Base-by-base conservation (phyloP, 1,140 invertebrate species). In the Metopolophium dirhodum region DNA sequence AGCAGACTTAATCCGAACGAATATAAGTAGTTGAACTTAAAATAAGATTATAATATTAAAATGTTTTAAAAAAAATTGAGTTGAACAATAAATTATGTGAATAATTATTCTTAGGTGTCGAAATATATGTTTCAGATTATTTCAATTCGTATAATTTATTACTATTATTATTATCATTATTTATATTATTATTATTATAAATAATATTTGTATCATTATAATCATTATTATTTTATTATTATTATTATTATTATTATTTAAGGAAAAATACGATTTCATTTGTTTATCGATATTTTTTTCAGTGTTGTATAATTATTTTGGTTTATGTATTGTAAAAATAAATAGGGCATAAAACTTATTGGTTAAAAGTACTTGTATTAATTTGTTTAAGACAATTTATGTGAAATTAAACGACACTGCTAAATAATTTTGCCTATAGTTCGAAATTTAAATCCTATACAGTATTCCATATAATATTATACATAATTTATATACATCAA, bases 11-110 rank as follows among this genome's bases (percentile, higher is more conserved):
- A 91, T 91, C 90, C 90, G 30, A n/a, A 77, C 90, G 61, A 91
- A 91, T 91, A 91, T 35, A 91, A 91, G 90, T 77, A 91, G 54
- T 91, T 77, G n/a, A 91, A 91, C 54, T 77, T 82, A 91, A 91
- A 91, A 77, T 91, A 91, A 90, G 68, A 91, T 91, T 89, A 89
- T 89, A 57, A 89, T 89, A 89, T 89, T 89, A 89, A 89, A 54
- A 89, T 37, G 88, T 89, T 37, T 57, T 41, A 86, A 86, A 86
- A 83, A 45, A 49, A 83, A 87, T 85, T 3, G 87, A 57, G n/a
- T 51, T 45, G 68, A 91, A 91, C n/a, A n/a, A 77, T 77, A 91
- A 61, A 41, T 86, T 86, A 26, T 85, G 37, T 14, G 45, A 86
- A 30, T 30, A 11, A 41, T 41, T 86, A 77, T 77, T 77, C 14